phyloP scores from a whole-genome alignment of 2,888 invertebrate species.

The Melanchra persicariae region DNA sequence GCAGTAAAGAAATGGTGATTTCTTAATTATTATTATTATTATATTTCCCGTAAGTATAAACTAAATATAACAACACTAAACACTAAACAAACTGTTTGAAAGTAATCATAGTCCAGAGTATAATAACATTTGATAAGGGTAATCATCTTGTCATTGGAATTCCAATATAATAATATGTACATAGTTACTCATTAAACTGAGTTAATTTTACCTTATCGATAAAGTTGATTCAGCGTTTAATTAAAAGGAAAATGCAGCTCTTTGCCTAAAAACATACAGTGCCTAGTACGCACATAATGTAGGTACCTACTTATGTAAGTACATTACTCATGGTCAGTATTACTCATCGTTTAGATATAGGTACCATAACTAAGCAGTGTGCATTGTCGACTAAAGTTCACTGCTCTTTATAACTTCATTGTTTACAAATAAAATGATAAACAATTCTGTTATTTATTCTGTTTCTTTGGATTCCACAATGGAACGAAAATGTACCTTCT shows the following conservation, averaged over 20 bases:
- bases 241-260: no score
- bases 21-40: no score
- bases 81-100: neutral
- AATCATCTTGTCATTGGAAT: no score
- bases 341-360: conserved; percentile 26
- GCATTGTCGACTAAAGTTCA: conserved; percentile 19
- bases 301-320: no score
- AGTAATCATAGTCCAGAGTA: conserved; percentile 7
- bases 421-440: conserved; percentile 33
- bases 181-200: no score
- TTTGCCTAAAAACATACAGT: neutral
- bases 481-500: no score
- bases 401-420: conserved; percentile 24
- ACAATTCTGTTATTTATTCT: conserved; percentile 7
- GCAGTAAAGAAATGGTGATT: no score
- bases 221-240: neutral
- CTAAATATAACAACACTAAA: neutral
- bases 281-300: neutral
- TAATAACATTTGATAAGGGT: conserved; percentile 1
- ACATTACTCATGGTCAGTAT: conserved; percentile 19
- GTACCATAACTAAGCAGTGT: conserved; percentile 1
- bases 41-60: no score
- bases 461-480: conserved; percentile 12
- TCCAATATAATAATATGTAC: no score
- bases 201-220: neutral